Percentiles rank a stretch among this genome's conserved stretches.
Evolutionary conservation across 2,888 invertebrate species (phyloP).

Genomic region (Amblyjoppa fuscipennis): DNA sequence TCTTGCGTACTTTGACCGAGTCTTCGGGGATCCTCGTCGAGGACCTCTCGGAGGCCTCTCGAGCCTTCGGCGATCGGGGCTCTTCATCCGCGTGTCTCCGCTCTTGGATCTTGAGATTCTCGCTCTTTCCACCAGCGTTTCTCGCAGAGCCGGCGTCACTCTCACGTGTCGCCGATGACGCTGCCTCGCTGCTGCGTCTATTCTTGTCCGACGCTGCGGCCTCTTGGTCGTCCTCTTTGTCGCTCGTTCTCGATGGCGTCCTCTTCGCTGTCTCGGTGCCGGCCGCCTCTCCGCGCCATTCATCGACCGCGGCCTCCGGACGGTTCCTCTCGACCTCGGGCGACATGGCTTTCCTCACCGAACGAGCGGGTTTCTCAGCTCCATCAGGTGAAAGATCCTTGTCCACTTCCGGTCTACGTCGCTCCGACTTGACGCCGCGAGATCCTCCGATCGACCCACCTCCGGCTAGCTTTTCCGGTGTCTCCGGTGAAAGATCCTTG

Average conservation of each 20-base stretch:
- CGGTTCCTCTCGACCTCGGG: slow-evolving; percentile 36
- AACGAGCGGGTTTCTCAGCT: slow-evolving; percentile 3
- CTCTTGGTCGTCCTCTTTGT: slow-evolving; percentile 32
- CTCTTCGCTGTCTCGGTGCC: slow-evolving; percentile 14
- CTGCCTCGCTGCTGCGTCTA: slow-evolving; percentile 50
- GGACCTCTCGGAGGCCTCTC: slow-evolving; percentile 1
- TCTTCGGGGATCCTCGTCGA: not conserved
- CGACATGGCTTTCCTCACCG: slow-evolving; percentile 20
- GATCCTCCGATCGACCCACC: no score
- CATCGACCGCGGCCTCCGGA: not conserved
- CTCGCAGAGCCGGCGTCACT: slow-evolving; percentile 25
- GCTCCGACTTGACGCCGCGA: not conserved
- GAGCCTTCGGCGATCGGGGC: not conserved
- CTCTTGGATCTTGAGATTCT: slow-evolving; percentile 21
- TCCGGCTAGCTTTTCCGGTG: not conserved
- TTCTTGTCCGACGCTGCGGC: slow-evolving; percentile 55
- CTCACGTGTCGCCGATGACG: slow-evolving; percentile 40
- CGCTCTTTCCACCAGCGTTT: slow-evolving; percentile 23
- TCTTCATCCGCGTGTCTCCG: not conserved
- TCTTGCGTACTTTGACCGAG: not conserved
- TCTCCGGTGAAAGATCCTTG: slow-evolving; percentile 18
- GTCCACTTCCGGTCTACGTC: slow-evolving; percentile 33
- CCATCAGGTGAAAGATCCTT: slow-evolving; percentile 17
- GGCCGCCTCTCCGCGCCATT: slow-evolving; percentile 10
- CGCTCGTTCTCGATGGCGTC: slow-evolving; percentile 33